Percentiles rank a stretch among this genome's conserved stretches.
Conservation (phyloP, 1,140 invertebrate species). For the Drosophila parvula region DNA sequence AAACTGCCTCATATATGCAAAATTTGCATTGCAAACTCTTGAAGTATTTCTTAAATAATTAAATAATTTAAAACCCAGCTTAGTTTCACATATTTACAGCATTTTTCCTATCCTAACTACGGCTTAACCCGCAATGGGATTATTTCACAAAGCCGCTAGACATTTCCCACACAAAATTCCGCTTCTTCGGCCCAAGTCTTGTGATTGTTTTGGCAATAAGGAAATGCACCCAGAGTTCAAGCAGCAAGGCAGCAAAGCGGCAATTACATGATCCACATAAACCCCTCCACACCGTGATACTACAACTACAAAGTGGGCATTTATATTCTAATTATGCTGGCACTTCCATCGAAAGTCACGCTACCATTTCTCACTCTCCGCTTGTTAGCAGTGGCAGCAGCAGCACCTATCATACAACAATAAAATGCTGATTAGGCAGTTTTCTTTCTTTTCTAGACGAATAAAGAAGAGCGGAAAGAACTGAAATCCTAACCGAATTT, state of each 20-base stretch:
- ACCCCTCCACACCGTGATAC: slow-evolving; percentile 40
- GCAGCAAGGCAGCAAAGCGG: neutral
- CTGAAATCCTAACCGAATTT: slow-evolving; percentile 46
- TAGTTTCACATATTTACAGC: slow-evolving; percentile 1
- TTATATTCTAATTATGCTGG: slow-evolving; percentile 77
- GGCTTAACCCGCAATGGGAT: slow-evolving; percentile 2
- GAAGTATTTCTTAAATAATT: neutral
- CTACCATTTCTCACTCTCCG: slow-evolving; percentile 52
- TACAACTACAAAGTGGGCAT: slow-evolving; percentile 62
- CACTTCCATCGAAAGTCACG: slow-evolving; percentile 66
- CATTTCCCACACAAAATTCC: slow-evolving; percentile 10
- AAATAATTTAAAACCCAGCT: neutral
- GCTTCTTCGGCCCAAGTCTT: slow-evolving; percentile 54
- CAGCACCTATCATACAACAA: slow-evolving; percentile 31
- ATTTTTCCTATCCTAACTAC: neutral
- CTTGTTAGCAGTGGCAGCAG: slow-evolving; percentile 32
- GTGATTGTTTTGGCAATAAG: slow-evolving; percentile 59
- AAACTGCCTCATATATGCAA: neutral
- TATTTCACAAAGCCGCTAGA: slow-evolving; percentile 1
- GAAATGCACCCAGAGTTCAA: slow-evolving; percentile 50
- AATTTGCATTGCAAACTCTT: neutral
- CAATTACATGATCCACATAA: slow-evolving; percentile 58
- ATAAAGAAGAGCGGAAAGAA: slow-evolving; percentile 29
- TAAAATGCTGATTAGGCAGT: slow-evolving; percentile 70
- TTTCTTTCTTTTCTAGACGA: slow-evolving; percentile 19